Evolutionary conservation across 2,113 vertebrate species (phyloP).

Genomic region (Bubalus kerabau): DNA sequence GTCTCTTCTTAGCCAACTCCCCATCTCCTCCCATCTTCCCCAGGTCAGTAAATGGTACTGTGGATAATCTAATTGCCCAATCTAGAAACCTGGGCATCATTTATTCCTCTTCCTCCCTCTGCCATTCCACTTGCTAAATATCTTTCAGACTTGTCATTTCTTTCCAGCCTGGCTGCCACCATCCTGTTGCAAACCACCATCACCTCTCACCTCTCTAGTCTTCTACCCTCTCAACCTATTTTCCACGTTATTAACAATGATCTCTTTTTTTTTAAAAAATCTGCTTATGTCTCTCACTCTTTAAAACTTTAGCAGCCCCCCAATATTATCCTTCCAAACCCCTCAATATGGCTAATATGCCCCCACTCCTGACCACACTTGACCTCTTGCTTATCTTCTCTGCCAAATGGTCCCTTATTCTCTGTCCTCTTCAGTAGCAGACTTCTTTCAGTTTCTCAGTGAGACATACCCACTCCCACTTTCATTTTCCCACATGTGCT

Average conservation of each 20-base stretch:
- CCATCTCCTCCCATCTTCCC: not conserved
- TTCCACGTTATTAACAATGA: not conserved
- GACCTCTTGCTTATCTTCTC: not conserved
- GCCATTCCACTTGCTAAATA: not conserved
- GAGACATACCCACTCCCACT: not conserved
- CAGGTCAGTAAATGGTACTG: not conserved
- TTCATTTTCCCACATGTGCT: not conserved
- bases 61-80: not conserved
- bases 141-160: not conserved
- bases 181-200: not conserved
- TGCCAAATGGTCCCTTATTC: not conserved
- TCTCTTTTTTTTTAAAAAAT: no score
- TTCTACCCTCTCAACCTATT: not conserved
- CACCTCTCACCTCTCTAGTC: not conserved
- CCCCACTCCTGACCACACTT: not conserved
- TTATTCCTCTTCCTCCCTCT: not conserved
- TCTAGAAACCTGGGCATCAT: not conserved
- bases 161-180: not conserved
- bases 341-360: not conserved
- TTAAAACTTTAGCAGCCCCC: not conserved
- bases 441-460: not conserved
- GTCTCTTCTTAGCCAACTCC: not conserved
- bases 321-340: not conserved
- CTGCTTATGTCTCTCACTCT: not conserved
- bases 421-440: not conserved